Evolutionary conservation across 1,140 invertebrate genomes (phyloP), one percentile per base, ranked within the genome.

Genomic region (Vanessa tameamea): DNA sequence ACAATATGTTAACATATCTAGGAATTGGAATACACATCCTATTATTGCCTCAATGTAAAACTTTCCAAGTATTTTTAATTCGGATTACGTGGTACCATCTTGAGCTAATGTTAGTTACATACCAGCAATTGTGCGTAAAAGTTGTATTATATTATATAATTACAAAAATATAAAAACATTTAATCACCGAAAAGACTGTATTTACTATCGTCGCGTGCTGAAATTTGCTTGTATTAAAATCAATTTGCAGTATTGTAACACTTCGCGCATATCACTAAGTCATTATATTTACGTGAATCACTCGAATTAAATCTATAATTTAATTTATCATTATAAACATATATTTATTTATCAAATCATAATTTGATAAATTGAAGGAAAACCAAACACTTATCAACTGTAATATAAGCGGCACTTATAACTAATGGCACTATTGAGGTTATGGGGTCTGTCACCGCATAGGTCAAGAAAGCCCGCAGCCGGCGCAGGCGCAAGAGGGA

Each of bases 401-500:
- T 61, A 61, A 4, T 14, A 37, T 8, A 11, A n/a, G 37, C 23
- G 14, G 57, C 23, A 37, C 15, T 31, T 14, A 13, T 2, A 61
- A 11, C 26, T 31, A 37, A 37, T 61, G 26, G 4, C 26, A 48
- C 47, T 26, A 51, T 26, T 31, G 50, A 43, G 61, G 61, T 16
- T 13, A 64, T 66, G 23, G 61, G 59, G 59, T 12, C 59, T 26
- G 47, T 16, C 77, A 76, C 77, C 78, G 82, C 77, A 84, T 84
- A 87, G 87, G 87, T 86, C 81, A 84, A 87, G 69, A 66, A 47
- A 68, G 67, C 51, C n/a, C 47, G 68, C 31, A 64, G 67, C 14
- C 12, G 61, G 13, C 47, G 67, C 67, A 67, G 64, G 71, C 74
- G 66, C 66, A 53, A 72, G 72, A 76, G 79, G 59, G 79, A 66